Conservation (phyloP, 2,888 invertebrate species). For the Archaeoteleia sp. region DNA sequence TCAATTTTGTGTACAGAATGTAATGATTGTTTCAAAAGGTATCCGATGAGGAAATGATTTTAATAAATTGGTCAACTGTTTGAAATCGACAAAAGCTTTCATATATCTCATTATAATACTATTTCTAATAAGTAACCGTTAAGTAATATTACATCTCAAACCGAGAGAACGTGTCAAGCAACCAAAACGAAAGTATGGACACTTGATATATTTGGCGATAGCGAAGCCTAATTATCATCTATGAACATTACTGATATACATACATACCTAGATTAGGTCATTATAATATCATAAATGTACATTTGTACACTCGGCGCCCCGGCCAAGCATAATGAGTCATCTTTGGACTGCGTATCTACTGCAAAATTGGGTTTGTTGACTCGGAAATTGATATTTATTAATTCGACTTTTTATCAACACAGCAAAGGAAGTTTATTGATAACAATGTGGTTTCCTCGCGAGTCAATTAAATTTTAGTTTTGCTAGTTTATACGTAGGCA, state of each 20-base stretch:
- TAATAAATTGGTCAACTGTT: too few species aligned
- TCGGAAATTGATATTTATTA: background rate
- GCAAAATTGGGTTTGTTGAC: background rate
- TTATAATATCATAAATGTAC: constrained; percentile 41
- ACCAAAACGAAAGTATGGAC: constrained; percentile 32
- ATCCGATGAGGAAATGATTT: too few species aligned
- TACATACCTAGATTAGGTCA: constrained; percentile 29
- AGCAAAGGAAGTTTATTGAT: too few species aligned
- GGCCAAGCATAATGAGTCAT: constrained; percentile 39
- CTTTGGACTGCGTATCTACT: constrained; percentile 2
- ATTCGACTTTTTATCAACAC: background rate
- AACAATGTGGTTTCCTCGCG: background rate
- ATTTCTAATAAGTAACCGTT: too few species aligned
- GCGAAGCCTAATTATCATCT: constrained; percentile 48
- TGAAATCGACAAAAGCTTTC: too few species aligned
- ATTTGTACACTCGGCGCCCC: constrained; percentile 51
- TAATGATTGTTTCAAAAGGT: too few species aligned
- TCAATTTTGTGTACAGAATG: too few species aligned
- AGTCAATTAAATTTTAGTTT: background rate
- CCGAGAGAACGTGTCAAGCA: constrained; percentile 12
- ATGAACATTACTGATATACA: constrained; percentile 32
- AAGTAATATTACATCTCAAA: too few species aligned
- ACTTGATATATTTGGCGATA: constrained; percentile 45
- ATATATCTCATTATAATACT: too few species aligned
- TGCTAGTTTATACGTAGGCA: constrained; percentile 31